phyloP scores from a whole-genome alignment of 2,797 vertebrate species.

The Sebastiscus albofasciatus region DNA sequence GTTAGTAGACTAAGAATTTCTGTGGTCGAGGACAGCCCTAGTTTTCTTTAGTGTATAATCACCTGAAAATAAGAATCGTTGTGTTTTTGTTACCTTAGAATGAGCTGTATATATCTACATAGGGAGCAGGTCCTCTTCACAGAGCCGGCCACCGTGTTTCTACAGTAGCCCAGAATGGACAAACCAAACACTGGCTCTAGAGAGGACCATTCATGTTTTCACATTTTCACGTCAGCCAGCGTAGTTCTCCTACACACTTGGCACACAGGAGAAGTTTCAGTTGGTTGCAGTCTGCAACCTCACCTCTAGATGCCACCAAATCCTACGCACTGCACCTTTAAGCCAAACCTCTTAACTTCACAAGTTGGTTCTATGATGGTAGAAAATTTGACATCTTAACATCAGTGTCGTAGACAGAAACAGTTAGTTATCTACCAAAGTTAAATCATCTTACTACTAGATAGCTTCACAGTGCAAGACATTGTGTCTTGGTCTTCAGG shows the following conservation, averaged over 20 bases:
- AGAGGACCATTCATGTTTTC: too few relatives aligned
- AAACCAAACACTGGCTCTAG: too few relatives aligned
- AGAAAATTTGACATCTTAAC: background rate
- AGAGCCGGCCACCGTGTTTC: accelerated
- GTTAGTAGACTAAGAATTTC: too few relatives aligned
- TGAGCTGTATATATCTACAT: too few relatives aligned
- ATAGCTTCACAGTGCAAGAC: background rate
- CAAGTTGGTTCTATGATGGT: background rate
- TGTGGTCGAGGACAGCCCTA: too few relatives aligned
- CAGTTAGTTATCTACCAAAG: background rate
- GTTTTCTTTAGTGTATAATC: too few relatives aligned
- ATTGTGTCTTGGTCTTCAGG: background rate
- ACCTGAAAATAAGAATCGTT: too few relatives aligned
- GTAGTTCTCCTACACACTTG: too few relatives aligned
- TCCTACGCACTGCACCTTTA: background rate
- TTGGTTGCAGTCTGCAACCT: background rate
- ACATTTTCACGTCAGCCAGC: too few relatives aligned
- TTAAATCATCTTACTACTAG: background rate
- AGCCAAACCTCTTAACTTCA: background rate
- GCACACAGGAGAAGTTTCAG: background rate
- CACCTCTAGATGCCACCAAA: background rate
- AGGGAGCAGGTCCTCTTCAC: background rate
- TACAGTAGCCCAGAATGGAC: too few relatives aligned
- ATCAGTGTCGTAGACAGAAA: background rate
- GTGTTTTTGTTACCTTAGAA: too few relatives aligned